Conservation (phyloP, 2,797 vertebrate genomes). For the Catostomus latipinnis region DNA sequence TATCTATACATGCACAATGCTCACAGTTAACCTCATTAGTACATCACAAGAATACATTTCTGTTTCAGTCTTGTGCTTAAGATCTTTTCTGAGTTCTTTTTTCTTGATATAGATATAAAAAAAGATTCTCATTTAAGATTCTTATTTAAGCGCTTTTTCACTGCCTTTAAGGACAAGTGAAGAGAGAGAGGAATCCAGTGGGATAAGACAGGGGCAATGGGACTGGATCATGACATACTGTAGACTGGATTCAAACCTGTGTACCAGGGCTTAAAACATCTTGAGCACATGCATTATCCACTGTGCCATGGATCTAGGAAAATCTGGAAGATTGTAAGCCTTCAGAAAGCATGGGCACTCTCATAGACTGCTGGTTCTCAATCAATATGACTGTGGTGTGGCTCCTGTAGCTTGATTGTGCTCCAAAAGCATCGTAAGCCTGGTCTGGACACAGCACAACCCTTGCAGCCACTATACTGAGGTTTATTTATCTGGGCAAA, state of each 20-base stretch:
- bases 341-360: background rate
- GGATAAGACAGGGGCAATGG: background rate
- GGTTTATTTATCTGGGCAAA: constrained; percentile 80
- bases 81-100: too few relatives aligned
- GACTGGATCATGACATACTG: too few relatives aligned
- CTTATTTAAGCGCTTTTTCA: background rate
- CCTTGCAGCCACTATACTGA: constrained; percentile 70
- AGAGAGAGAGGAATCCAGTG: background rate
- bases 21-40: background rate
- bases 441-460: constrained; percentile 62
- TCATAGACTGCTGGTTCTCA: constrained; percentile 57
- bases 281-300: background rate
- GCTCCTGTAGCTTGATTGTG: constrained; percentile 75
- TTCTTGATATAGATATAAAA: too few relatives aligned
- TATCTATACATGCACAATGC: background rate
- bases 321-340: background rate
- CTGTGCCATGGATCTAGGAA: background rate
- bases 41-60: too few relatives aligned
- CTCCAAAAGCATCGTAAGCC: constrained; percentile 72
- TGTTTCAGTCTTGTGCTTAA: too few relatives aligned
- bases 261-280: too few relatives aligned
- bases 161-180: background rate
- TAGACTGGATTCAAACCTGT: too few relatives aligned
- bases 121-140: too few relatives aligned
- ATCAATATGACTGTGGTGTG: constrained; percentile 70